Evolutionary conservation across 2,888 invertebrate species (phyloP), one percentile per base, ranked within the genome.

Genomic region (Ormia ochracea): DNA sequence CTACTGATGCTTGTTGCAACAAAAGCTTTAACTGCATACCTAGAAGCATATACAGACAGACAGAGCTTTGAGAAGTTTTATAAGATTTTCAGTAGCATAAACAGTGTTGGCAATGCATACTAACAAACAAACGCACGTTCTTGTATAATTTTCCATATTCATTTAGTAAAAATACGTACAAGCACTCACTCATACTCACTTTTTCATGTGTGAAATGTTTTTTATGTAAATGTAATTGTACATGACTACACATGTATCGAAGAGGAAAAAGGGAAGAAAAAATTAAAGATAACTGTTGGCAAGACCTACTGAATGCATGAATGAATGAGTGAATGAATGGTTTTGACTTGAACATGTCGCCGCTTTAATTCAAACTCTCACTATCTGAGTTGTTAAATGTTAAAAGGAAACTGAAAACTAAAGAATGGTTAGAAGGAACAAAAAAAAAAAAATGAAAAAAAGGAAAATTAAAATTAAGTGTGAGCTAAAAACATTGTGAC

Each of bases 341-440:
- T 74, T 78, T 69, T 78, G 78, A 78, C 78, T 78, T 61, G 23
- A 74, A 61, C 68, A 68, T 74, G 73, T 78, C 78, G 68, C 61
- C 61, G 48, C 78, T 78, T 74, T 68, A 68, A 54, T 54, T 72
- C 58, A 72, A 68, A 58, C 77, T 73, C 41, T 43, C 58, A 66
- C 43, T 52, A 50, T 56, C 58, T 65, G 69, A 79, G 31, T 33
- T 66, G 75, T 31, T 75, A 52, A 70, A 65, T 65, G 59, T 19
- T n/a, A 23, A n/a, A 65, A 52, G 31, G 14, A 38, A 65, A 52
- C 2, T n/a, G n/a, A n/a, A 7, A 33, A 23, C 63, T 31, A n/a
- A 23, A 28, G 54, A 48, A 59, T 19, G 38, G 52, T 52, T n/a
- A 14, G 36, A 7, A 66, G 17, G 23, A 17, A n/a, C n/a, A n/a